Conservation (phyloP, 1,140 invertebrate genomes). For the Andricus grossulariae region DNA sequence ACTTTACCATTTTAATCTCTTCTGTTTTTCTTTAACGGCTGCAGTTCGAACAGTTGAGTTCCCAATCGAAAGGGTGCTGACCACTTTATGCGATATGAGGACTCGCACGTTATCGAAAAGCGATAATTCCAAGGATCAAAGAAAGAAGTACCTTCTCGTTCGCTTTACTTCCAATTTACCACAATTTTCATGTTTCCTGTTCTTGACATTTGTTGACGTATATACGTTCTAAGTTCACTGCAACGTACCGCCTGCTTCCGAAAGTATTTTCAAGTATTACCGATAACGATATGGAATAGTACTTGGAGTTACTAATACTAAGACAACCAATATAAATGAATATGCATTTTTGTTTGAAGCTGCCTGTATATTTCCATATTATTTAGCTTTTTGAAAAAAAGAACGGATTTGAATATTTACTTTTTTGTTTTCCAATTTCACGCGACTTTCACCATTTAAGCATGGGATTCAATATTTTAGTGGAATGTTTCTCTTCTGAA, state of each 20-base stretch:
- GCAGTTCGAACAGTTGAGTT: background rate
- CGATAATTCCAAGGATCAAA: constrained; percentile 11
- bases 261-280: background rate
- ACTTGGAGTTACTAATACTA: too few relatives aligned
- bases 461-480: too few relatives aligned
- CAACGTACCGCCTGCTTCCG: background rate
- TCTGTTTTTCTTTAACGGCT: background rate
- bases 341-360: too few relatives aligned
- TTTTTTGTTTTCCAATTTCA: too few relatives aligned
- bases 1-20: background rate
- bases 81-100: background rate
- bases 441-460: too few relatives aligned
- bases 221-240: background rate
- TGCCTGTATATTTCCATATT: too few relatives aligned
- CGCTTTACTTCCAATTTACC: constrained; percentile 9
- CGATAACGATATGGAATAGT: background rate
- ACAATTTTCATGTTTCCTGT: constrained; percentile 27
- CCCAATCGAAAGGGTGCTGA: background rate
- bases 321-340: too few relatives aligned
- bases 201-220: background rate
- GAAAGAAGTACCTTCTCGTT: constrained; percentile 9
- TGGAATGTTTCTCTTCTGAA: too few relatives aligned
- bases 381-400: too few relatives aligned
- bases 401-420: too few relatives aligned
- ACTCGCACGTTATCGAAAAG: constrained; percentile 2